A percentile compares a stretch with the other conserved stretches of the same genome.
Conservation (phyloP, 1,140 invertebrate genomes). For the Planococcus citri region DNA sequence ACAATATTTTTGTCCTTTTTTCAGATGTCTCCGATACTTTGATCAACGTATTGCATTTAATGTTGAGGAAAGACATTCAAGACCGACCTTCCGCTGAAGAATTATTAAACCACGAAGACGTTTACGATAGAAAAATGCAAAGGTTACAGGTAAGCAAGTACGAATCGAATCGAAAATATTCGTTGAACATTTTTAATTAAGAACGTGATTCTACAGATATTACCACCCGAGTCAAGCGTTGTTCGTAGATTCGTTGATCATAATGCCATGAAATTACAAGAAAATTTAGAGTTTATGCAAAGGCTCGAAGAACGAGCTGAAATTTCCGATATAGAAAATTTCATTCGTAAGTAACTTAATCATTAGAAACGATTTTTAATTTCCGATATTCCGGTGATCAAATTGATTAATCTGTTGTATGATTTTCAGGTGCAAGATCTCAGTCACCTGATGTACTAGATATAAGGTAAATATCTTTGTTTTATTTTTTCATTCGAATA, state of each 20-base stretch:
- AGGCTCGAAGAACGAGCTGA: constrained; percentile 11
- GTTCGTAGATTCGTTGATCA: background rate
- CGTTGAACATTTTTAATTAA: no score
- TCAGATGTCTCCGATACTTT: background rate
- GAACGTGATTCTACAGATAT: background rate
- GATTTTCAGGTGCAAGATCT: constrained; percentile 11
- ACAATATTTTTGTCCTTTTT: background rate
- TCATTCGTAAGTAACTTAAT: constrained; percentile 10
- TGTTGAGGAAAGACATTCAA: background rate
- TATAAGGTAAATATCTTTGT: background rate
- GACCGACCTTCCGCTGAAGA: constrained; percentile 9
- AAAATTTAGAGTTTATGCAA: constrained; percentile 4
- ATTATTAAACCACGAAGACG: background rate
- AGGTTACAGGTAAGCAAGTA: background rate
- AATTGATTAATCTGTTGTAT: background rate
- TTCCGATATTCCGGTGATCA: no score
- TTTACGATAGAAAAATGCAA: background rate
- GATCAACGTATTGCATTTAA: background rate
- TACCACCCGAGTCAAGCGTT: background rate
- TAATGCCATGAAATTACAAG: constrained; percentile 9
- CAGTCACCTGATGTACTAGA: background rate
- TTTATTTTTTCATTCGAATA: background rate
- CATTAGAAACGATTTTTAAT: background rate
- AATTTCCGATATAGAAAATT: constrained; percentile 4
- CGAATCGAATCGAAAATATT: no score